Base-by-base conservation (phyloP, 2,113 vertebrate species). In the Clarias macrocephalus region DNA sequence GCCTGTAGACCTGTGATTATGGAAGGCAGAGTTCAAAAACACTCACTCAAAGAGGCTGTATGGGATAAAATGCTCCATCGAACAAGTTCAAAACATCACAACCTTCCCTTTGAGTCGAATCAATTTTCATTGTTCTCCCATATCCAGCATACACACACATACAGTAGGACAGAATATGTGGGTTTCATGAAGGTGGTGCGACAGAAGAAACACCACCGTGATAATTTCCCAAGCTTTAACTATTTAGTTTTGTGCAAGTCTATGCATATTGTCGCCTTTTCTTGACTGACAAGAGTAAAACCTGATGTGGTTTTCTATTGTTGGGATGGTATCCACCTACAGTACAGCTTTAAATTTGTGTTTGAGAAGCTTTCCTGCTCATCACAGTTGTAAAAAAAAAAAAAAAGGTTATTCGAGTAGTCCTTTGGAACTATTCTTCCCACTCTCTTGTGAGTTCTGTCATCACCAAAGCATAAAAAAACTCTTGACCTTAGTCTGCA, bases 1-100 rank as follows among this genome's bases (percentile, higher is more conserved):
- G 60, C 42, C 87, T 80, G 57, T 73, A 56, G 80, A 85, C 86
- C 62, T 85, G 25, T 80, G 84, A 90, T 92, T 91, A 92, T 91
- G 88, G 81, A 77, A 89, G 80, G 62, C 63, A 23, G 62, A 83
- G 75, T 86, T 90, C 83, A 59, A 68, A 88, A 89, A 83, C 5
- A 57, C 60, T 88, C 54, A 56, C 77, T 91, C 63, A 65, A 90
- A 86, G 30, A 63, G 84, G 12, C 81, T 82, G 77, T 87, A 82
- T 87, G 85, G 86, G 60, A 87, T 83, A 28, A 80, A 63, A 73
- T 23, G 30, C 25, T 73, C 60, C 57, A 62, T 83, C 72, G 77
- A 37, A 65, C 72, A 10, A 33, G 60, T 77, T 63, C 3, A 25
- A 83, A 83, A 70, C 63, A 80, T 30, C 52, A 56, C 7, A 42